Evolutionary conservation across 1,140 invertebrate species (phyloP).

Genomic region (Drosophila insularis): DNA sequence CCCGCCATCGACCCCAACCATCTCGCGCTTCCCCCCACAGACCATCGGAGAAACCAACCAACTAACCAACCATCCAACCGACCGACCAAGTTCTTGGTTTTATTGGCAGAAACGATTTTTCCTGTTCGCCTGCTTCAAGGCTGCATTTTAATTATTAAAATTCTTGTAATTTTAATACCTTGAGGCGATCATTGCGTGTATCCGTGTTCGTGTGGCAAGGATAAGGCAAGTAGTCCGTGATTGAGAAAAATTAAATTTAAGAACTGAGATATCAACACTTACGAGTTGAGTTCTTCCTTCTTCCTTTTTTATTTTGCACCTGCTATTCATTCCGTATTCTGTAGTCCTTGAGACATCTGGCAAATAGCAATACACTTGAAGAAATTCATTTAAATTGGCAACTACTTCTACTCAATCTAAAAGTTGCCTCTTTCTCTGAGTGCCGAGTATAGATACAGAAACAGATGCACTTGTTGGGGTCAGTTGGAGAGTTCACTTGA

Average conservation of each 20-base stretch:
- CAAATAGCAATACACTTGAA: slow-evolving; percentile 4
- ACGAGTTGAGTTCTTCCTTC: not conserved
- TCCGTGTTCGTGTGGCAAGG: slow-evolving; percentile 22
- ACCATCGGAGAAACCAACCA: not conserved
- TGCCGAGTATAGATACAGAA: not conserved
- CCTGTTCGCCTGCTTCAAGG: slow-evolving; percentile 22
- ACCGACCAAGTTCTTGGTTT: slow-evolving; percentile 27
- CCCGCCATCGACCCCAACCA: slow-evolving; percentile 1
- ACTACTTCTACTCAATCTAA: not conserved
- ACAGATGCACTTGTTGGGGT: not conserved
- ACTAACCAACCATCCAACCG: not conserved
- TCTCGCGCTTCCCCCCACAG: too few species aligned
- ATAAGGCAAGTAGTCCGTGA: slow-evolving; percentile 29
- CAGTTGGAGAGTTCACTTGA: not conserved
- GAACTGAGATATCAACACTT: slow-evolving; percentile 7
- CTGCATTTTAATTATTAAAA: slow-evolving; percentile 71
- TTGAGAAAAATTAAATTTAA: slow-evolving; percentile 39
- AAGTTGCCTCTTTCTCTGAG: not conserved
- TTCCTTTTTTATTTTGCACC: not conserved
- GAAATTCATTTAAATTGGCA: not conserved
- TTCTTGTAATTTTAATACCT: slow-evolving; percentile 50
- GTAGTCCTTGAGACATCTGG: not conserved
- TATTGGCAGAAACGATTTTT: slow-evolving; percentile 49
- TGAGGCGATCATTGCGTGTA: slow-evolving; percentile 43
- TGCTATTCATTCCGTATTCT: too few species aligned